A percentile compares a stretch with the other conserved stretches of the same genome.
Conservation (phyloP, 92 coral and sea anemone genomes). For the Hydrozoanthus gracilis region DNA sequence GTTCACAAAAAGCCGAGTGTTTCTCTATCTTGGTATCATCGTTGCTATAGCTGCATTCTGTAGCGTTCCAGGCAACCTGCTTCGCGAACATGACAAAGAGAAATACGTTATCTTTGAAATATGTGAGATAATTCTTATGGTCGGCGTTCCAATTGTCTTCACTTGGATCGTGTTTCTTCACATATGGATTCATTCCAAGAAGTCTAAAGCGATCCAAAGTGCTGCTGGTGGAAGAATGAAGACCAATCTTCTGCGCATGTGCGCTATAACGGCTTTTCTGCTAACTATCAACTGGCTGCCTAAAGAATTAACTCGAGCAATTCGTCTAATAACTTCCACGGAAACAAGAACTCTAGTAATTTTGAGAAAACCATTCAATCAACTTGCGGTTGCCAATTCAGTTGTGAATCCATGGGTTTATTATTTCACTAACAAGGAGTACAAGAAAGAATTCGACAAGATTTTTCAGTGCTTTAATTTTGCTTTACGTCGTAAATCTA, state of each 20-base stretch:
- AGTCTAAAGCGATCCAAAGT: not conserved
- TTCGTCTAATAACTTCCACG: too few species aligned
- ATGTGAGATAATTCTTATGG: not conserved
- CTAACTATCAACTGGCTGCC: slow-evolving; percentile 14
- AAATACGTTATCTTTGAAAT: not conserved
- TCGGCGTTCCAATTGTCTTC: not conserved
- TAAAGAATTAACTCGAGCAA: not conserved
- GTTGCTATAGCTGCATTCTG: not conserved
- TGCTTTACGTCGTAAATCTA: not conserved
- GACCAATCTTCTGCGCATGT: slow-evolving; percentile 26
- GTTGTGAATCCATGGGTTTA: slow-evolving; percentile 28
- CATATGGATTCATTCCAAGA: slow-evolving; percentile 23
- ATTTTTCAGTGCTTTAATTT: not conserved
- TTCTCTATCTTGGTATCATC: slow-evolving; percentile 1
- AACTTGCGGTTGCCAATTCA: not conserved
- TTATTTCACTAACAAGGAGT: slow-evolving; percentile 7
- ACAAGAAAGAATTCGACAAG: slow-evolving; percentile 1
- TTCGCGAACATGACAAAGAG: not conserved
- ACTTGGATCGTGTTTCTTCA: slow-evolving; percentile 21
- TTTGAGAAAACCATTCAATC: not conserved
- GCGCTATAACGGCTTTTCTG: slow-evolving; percentile 19
- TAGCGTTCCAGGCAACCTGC: not conserved
- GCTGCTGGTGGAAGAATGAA: slow-evolving; percentile 21
- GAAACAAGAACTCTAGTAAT: too few species aligned
- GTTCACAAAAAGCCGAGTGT: slow-evolving; percentile 13